Base-by-base conservation (phyloP, 1,140 invertebrate species). In the Thaumatotibia leucotreta region DNA sequence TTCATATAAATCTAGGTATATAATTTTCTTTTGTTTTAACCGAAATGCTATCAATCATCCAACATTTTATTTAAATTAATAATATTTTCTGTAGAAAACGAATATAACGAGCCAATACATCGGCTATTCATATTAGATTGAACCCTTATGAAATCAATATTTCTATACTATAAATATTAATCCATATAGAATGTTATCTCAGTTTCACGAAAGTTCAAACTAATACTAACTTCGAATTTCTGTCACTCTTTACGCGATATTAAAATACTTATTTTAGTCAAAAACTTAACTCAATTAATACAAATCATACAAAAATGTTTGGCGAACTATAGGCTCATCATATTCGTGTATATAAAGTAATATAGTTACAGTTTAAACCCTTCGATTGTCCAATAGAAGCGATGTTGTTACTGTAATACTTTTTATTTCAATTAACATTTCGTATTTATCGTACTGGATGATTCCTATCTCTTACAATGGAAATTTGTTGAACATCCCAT, bases 1-100 rank as follows among this genome's bases (percentile, higher is more conserved):
- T 58, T 58, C 29, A 58, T 14, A 58, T 58, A 58, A 58, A 58
- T 27, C 52, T 58, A 58, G 17, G 39, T 45, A 45, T 45, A 45
- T 45, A 45, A 20, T 45, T 39, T 45, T 45, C 17, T 20, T 20
- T 20, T 45, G 39, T 45, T 39, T 45, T 17, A 45, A 45, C 39
- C 17, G 39, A 20, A 45, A 45, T 45, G 39, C n/a, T 45, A 9
- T 45, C 39, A 45, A 45, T 45, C 39, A 45, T 45, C 17, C 14
- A 45, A 45, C 17, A 45, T 8, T n/a, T n/a, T n/a, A n/a, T n/a
- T n/a, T n/a, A n/a, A n/a, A n/a, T n/a, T n/a, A n/a, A n/a, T 20
- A 45, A 29, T 29, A 4, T 6, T 4, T 29, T 29, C 6, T 29
- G 6, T 6, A 6, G 4, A 45, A 20, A 20, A 20, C 17, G 39